These are phyloP conservation scores for Montipora foliosa DNA, from an alignment of 64 coral and sea anemone species.

Conservation along the genomic window DNA sequence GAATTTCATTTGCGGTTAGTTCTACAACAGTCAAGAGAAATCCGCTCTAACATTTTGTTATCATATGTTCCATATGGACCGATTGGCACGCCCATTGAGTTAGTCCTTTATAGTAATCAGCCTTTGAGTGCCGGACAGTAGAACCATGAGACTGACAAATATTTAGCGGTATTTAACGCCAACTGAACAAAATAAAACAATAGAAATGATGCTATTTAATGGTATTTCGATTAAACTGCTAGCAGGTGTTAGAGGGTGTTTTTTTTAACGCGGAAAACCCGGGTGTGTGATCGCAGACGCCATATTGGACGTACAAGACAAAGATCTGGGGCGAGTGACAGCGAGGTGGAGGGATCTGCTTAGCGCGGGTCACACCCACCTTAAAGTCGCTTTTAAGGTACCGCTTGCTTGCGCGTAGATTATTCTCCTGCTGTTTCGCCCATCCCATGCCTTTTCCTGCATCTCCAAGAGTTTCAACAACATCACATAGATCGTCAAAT, in stretches of 20 bases:
- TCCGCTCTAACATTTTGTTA: no score
- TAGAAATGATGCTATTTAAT: not conserved
- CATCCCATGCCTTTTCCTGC: not conserved
- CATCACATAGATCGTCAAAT: no score
- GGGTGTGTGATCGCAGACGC: no score
- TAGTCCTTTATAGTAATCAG: no score
- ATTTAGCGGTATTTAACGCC: not conserved
- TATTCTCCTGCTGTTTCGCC: constrained; percentile 25
- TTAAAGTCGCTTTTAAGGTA: constrained; percentile 66
- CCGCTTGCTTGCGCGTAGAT: constrained; percentile 45
- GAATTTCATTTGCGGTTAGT: no score
- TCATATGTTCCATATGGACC: no score
- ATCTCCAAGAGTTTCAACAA: not conserved
- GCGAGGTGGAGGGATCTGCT: constrained; percentile 5
- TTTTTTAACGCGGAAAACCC: not conserved
- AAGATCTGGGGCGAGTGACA: no score
- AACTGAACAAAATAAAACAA: not conserved
- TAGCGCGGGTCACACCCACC: constrained; percentile 43
- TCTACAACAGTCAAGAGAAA: no score
- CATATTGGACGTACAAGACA: no score
- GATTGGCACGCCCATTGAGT: no score
- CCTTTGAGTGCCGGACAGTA: no score
- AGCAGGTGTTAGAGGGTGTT: constrained; percentile 9
- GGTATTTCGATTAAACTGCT: constrained; percentile 12
- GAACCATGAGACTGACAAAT: no score